Percentiles rank a stretch among this genome's conserved stretches.
These are phyloP conservation scores for Conus betulinus DNA, from an alignment of 1,140 invertebrate genomes.

Conservation along the genomic window DNA sequence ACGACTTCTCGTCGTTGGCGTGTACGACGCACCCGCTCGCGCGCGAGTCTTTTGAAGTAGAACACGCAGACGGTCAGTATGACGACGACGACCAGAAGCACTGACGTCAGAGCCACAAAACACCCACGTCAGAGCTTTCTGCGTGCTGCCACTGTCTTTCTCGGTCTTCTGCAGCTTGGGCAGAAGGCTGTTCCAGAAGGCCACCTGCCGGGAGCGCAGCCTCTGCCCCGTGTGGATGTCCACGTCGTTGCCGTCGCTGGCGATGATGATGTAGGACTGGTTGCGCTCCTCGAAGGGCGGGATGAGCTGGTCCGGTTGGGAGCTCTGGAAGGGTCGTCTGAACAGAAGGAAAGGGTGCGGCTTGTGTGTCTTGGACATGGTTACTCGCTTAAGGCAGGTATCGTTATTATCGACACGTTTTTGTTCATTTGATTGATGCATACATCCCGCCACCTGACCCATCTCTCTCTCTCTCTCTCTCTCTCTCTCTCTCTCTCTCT, in stretches of 20 bases:
- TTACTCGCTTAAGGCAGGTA: background rate
- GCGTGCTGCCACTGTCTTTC: background rate
- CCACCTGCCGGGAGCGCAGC: slow-evolving; percentile 41
- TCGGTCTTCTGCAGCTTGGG: slow-evolving; percentile 24
- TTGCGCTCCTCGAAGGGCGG: slow-evolving; percentile 31
- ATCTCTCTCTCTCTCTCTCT: slow-evolving; percentile 8
- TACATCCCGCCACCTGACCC: background rate
- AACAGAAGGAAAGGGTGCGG: background rate
- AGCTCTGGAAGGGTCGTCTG: slow-evolving; percentile 31
- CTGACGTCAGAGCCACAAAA: slow-evolving; percentile 40
- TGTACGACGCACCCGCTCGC: background rate
- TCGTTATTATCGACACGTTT: too few species aligned
- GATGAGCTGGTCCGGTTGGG: background rate
- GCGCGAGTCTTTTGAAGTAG: slow-evolving; percentile 14
- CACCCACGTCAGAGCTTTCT: slow-evolving; percentile 33
- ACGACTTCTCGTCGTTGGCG: slow-evolving; percentile 23
- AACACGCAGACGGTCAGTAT: slow-evolving; percentile 33
- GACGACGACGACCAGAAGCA: slow-evolving; percentile 33
- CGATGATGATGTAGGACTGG: slow-evolving; percentile 42
- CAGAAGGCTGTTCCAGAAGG: slow-evolving; percentile 50
- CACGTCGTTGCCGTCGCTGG: slow-evolving; percentile 31
- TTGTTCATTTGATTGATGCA: too few species aligned
- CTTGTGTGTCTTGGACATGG: too few species aligned
- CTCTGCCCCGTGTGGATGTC: slow-evolving; percentile 15
- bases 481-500: background rate